phyloP scores from a whole-genome alignment of 2,888 invertebrate species.

The Notocelia uddmanniana region DNA sequence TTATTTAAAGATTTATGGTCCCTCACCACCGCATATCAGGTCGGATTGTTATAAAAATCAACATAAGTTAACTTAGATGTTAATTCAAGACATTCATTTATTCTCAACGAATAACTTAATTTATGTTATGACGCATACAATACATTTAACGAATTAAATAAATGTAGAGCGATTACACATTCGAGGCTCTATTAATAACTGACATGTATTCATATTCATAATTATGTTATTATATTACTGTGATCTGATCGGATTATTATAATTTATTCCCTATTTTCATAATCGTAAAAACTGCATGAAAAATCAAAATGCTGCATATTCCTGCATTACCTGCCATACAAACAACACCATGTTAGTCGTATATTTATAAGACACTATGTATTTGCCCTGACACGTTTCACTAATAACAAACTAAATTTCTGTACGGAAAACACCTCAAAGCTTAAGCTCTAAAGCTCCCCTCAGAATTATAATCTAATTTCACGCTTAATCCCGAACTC shows the following conservation, averaged over 20 bases:
- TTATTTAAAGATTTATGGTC: background rate
- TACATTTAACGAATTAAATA: too few relatives aligned
- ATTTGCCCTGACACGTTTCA: constrained; percentile 13
- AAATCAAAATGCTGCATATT: background rate
- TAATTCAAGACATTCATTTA: background rate
- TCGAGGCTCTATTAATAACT: too few relatives aligned
- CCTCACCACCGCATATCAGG: background rate
- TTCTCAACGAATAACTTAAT: background rate
- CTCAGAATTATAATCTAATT: constrained; percentile 54
- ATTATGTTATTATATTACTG: too few relatives aligned
- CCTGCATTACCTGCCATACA: background rate
- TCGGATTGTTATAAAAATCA: background rate
- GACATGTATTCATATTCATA: too few relatives aligned
- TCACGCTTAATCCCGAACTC: constrained; percentile 52
- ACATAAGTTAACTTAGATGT: background rate
- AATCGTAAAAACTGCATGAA: background rate
- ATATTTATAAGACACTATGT: constrained; percentile 3
- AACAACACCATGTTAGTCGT: background rate
- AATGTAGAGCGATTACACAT: too few relatives aligned
- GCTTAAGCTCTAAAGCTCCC: constrained; percentile 32
- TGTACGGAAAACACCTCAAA: constrained; percentile 12
- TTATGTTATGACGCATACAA: background rate
- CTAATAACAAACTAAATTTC: constrained; percentile 20
- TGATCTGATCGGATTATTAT: too few relatives aligned
- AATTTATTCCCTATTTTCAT: background rate